Percentiles rank a stretch among this genome's conserved stretches.
Evolutionary conservation across 2,113 vertebrate genomes (phyloP).

Genomic region (Arizona elegans): DNA sequence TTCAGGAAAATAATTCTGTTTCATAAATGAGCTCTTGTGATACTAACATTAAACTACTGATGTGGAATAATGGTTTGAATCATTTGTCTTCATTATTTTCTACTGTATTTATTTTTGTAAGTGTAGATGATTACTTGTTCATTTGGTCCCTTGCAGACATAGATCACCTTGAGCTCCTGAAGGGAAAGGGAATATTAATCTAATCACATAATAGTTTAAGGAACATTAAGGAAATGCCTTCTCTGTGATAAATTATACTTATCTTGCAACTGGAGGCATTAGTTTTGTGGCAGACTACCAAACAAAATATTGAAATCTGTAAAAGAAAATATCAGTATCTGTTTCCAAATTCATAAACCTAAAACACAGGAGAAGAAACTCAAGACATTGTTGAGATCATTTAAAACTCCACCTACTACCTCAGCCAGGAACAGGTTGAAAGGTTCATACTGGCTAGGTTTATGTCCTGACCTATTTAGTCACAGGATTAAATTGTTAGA

Average conservation of each 20-base stretch:
- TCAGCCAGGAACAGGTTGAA: constrained; percentile 1
- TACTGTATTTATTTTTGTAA: background rate
- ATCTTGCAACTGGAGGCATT: background rate
- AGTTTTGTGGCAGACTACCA: background rate
- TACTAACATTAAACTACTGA: background rate
- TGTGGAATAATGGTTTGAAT: background rate
- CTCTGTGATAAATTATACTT: background rate
- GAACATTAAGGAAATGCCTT: background rate
- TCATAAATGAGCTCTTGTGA: background rate
- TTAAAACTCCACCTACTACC: constrained; percentile 13
- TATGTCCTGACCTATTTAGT: constrained; percentile 28
- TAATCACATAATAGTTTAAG: background rate
- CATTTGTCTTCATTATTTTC: background rate
- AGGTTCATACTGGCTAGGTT: background rate
- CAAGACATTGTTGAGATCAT: constrained; percentile 3
- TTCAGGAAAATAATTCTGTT: background rate
- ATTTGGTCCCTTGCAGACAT: background rate
- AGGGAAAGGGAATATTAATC: background rate
- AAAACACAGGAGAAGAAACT: background rate
- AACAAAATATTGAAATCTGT: background rate
- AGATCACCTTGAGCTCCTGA: background rate
- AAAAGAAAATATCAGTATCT: background rate
- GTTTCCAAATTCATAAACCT: constrained; percentile 10
- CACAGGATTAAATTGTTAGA: constrained; percentile 6
- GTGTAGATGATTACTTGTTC: background rate